phyloP scores from a whole-genome alignment of 1,140 invertebrate species.

The Phocides pigmalion region DNA sequence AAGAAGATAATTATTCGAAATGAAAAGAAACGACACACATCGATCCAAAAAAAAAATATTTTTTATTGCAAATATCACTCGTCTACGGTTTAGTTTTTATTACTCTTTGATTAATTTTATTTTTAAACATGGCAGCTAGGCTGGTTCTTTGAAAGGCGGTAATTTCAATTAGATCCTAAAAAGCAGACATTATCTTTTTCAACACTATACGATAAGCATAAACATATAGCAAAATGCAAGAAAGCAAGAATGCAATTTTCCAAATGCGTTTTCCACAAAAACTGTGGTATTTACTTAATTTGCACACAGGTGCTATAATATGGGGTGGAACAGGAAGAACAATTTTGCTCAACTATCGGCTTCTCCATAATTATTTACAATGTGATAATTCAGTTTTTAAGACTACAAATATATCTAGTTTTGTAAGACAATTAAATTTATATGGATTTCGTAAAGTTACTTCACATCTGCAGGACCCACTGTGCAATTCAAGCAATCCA shows the following conservation, averaged over 20 bases:
- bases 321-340: slow-evolving; percentile 84
- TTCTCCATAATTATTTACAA: slow-evolving; percentile 83
- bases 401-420: slow-evolving; percentile 86
- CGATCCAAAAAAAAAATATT: too few species aligned
- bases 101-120: too few species aligned
- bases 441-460: slow-evolving; percentile 87
- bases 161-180: too few species aligned
- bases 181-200: too few species aligned
- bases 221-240: slow-evolving; percentile 76
- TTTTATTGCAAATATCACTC: too few species aligned
- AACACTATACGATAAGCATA: too few species aligned
- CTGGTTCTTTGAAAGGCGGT: too few species aligned
- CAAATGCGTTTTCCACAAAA: slow-evolving; percentile 86
- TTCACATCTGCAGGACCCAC: slow-evolving; percentile 84
- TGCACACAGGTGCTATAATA: slow-evolving; percentile 81
- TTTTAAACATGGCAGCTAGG: too few species aligned
- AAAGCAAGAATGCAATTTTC: slow-evolving; percentile 76
- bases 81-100: too few species aligned
- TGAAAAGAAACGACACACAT: too few species aligned
- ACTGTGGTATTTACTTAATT: slow-evolving; percentile 85
- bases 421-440: slow-evolving; percentile 86
- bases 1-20: too few species aligned
- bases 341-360: slow-evolving; percentile 84
- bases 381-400: slow-evolving; percentile 84
- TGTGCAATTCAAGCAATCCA: slow-evolving; percentile 83